phyloP scores from a whole-genome alignment of 2,888 invertebrate genomes.

The Sarcophaga rosellei region DNA sequence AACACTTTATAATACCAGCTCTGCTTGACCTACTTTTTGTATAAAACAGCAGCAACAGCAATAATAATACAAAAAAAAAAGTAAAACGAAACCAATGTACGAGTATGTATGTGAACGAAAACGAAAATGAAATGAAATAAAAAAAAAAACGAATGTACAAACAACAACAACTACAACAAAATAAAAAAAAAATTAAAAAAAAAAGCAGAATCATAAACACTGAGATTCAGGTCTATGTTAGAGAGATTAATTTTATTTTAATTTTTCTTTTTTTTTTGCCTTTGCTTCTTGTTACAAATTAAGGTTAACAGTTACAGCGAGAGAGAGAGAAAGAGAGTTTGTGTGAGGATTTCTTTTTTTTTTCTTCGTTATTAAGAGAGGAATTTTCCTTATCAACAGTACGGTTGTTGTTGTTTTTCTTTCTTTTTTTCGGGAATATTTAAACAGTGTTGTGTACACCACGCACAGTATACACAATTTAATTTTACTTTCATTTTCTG shows the following conservation, averaged over 20 bases:
- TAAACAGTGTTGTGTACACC: slow-evolving; percentile 5
- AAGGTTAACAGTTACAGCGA: slow-evolving; percentile 42
- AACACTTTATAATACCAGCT: slow-evolving; percentile 61
- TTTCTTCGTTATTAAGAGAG: neutral
- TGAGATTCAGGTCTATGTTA: slow-evolving; percentile 95
- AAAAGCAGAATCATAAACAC: slow-evolving; percentile 76
- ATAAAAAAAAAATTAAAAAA: no score
- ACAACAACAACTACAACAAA: slow-evolving; percentile 43
- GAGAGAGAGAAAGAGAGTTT: neutral
- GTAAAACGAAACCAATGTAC: neutral
- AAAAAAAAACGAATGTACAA: neutral
- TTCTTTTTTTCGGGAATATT: neutral
- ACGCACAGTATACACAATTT: no score
- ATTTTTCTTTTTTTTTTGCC: slow-evolving; percentile 38
- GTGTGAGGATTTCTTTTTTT: neutral
- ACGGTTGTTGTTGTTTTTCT: neutral
- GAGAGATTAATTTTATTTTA: slow-evolving; percentile 81
- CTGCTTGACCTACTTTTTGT: slow-evolving; percentile 90
- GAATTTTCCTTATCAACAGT: neutral
- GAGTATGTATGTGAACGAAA: neutral
- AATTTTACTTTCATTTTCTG: slow-evolving; percentile 10
- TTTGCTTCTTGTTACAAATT: slow-evolving; percentile 34
- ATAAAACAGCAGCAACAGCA: slow-evolving; percentile 39
- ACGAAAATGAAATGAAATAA: neutral
- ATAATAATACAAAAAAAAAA: slow-evolving; percentile 20